Evolutionary conservation across 2,113 vertebrate species (phyloP).

Genomic region (Syngnathus floridae): DNA sequence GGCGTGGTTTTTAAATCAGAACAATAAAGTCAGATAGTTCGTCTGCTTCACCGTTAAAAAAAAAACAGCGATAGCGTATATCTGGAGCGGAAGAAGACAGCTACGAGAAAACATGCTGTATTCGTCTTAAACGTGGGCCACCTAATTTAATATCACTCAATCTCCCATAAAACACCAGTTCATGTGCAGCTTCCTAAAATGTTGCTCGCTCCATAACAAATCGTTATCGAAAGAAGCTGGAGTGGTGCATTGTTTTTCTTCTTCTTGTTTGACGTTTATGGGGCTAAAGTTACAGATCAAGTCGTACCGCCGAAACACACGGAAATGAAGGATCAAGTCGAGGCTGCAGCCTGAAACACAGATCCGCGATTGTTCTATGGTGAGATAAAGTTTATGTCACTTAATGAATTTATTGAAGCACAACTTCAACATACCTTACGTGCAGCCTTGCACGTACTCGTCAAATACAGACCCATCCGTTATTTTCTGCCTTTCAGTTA

Average conservation of each 20-base stretch:
- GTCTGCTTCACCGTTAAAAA: rapidly evolving
- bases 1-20: background rate
- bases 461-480: conserved; percentile 39
- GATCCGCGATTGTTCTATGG: conserved; percentile 14
- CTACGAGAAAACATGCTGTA: rapidly evolving
- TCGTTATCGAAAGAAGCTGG: conserved; percentile 6
- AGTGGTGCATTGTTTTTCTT: background rate
- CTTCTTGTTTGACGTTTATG: too few relatives aligned
- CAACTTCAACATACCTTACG: background rate
- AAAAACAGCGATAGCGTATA: rapidly evolving
- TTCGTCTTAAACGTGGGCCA: rapidly evolving
- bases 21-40: rapidly evolving
- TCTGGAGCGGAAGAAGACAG: rapidly evolving
- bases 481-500: background rate
- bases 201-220: conserved; percentile 28
- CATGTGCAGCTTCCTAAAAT: conserved; percentile 27
- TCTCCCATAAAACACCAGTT: conserved; percentile 32
- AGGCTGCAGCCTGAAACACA: conserved; percentile 17
- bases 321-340: conserved; percentile 32
- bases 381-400: conserved; percentile 25
- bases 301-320: background rate
- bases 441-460: conserved; percentile 34
- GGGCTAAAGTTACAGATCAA: conserved; percentile 6
- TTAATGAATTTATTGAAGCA: background rate
- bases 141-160: conserved; percentile 13